Base-by-base conservation (phyloP, 2,113 vertebrate species). In the Neolamprologus kungweensis region DNA sequence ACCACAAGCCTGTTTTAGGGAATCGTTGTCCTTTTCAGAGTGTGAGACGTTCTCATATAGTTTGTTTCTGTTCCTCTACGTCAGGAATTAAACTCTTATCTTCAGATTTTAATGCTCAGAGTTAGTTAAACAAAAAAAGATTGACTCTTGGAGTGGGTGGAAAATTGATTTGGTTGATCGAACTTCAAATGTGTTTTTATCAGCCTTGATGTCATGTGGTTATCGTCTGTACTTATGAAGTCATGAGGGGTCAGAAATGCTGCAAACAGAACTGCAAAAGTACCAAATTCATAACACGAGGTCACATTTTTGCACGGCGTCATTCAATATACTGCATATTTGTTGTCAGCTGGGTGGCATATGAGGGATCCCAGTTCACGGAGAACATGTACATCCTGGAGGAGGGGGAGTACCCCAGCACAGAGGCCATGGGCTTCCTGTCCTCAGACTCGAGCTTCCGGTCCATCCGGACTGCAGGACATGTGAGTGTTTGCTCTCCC, bases 311-410 rank as follows among this genome's bases (percentile, higher is more conserved):
- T 50, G n/a, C 23, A 31, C 2, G 14, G 9, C 80, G 9, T 85
- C 40, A 47, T 47, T 75, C 42, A 28, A 47, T 47, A 28, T 3
- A 31, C 42, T 75, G 9, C 14, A 75, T 65, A 13, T 47, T 75
- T 75, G 42, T 19, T 92, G 90, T 75, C 90, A 99, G 99, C 91
- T 99, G 98, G 97, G 95, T 98, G 93, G 95, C 95, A 1, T 99
- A 97, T 81, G 97, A 98, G 55, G 95, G 97, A 63, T 96, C 96
- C 85, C 95, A 97, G 79, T 99, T 98, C 50, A 94, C 95, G 1
- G 97, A 97, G 11, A 97, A 97, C 92, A 97, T 98, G 96, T 98
- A 97, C 3, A 97, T 99, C 54, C 87, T 99, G 92, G 99, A 99
- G 95, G 97, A 98, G 95, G 99, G 98, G 73, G 95, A 96, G 23